Evolutionary conservation across 1,140 invertebrate genomes (phyloP), one percentile per base, ranked within the genome.

Genomic region (Caenorhabditis latens): DNA sequence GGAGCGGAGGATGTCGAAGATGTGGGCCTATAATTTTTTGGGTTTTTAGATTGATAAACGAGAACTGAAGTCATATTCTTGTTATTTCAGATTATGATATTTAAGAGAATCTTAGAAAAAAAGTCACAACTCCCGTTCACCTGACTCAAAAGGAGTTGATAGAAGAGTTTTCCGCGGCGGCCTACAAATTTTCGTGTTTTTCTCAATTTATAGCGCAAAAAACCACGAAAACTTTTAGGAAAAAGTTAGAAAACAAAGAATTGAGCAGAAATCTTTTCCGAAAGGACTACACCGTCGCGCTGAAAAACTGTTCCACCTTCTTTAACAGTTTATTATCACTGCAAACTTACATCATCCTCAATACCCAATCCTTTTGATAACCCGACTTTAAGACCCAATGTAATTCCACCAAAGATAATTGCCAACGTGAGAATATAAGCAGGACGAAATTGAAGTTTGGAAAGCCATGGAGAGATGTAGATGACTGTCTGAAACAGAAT

Each of bases 1-100:
- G 1, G 96, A 95, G 84, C 93, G 94, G 0, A 97, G 93, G 61
- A 97, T 94, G 89, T 96, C 95, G 90, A 95, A 95, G 61, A 96
- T 95, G 90, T 97, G 96, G 43, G 94, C 94, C 93, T 96, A 90
- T 57, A 83, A 83, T 13, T 0, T n/a, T 65, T 46, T 43, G 42
- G 7, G 1, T 7, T 58, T n/a, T n/a, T 7, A 7, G 7, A n/a
- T 58, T 58, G 13, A 0, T 11, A 63, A 14, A 32, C 3, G 24
- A 11, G 24, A 24, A 32, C 16, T 53, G 50, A 14, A 53, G 50
- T 53, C 50, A 5, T 50, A 50, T 11, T 53, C 9, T 53, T n/a
- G n/a, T 53, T 53, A 3, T 53, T 14, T 6, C 11, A 11, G 9
- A 50, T 4, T n/a, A n/a, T 32, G 32, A 32, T 32, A 32, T 32